Base-by-base conservation (phyloP, 2,797 vertebrate genomes). In the Lithobates pipiens region DNA sequence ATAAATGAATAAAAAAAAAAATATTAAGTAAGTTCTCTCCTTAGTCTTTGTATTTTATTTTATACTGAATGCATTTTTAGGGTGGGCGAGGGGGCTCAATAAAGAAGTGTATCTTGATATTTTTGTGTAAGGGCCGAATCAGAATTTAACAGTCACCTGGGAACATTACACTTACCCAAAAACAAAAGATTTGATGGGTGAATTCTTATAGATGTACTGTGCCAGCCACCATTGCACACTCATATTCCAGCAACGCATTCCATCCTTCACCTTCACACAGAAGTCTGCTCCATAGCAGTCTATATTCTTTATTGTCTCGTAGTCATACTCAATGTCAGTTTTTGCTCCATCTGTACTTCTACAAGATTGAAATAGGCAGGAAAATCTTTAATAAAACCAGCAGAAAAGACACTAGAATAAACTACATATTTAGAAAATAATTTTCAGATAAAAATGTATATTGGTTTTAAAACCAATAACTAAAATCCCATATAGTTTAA, bases 231-330 rank as follows among this genome's bases (percentile, higher is more conserved):
- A 98, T 90, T 98, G 97, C 82, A 98, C 97, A 0, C 95, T 97
- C 97, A 98, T 98, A 93, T 98, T 98, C 97, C 97, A 98, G 93
- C 96, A 96, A 4, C 95, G 95, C 97, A 98, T 97, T 76, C 97
- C 97, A 0, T 98, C 97, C n/a, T 96, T 94, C 88, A 98, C 96
- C 73, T 96, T 96, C 84, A 96, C 94, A 42, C 97, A 98, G 94
- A 98, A 97, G 92, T 98, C 97, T 0, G 96, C 95, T 93, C 95
- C 94, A 87, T 96, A 96, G 85, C 96, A 97, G 92, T 98, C 96
- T 9, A 98, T 97, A 94, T 97, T 98, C 90, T 96, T 96, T 90
- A 98, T 92, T 83, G 96, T 96, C 93, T 90, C 96, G 85, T 96
- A 98, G 94, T 98, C 96, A 13, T 97, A 94, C 65, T 90, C 91